These are phyloP conservation scores for Venturia canescens DNA, from an alignment of 1,140 invertebrate genomes.

Conservation along the genomic window DNA sequence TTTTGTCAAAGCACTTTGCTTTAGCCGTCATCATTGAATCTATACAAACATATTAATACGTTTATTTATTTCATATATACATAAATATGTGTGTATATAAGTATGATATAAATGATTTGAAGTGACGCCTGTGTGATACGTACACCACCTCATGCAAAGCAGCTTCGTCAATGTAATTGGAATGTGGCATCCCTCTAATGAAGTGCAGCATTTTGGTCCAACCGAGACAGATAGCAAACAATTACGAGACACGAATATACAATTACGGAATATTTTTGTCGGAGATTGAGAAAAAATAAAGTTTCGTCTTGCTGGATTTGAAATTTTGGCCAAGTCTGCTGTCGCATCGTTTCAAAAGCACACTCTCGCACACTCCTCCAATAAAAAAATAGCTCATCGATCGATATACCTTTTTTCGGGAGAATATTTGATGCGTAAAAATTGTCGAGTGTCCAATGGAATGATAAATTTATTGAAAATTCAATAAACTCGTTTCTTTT, in stretches of 20 bases:
- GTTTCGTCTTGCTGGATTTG: too few relatives aligned
- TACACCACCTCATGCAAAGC: constrained; percentile 67
- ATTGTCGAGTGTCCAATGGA: too few relatives aligned
- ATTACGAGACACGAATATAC: not conserved
- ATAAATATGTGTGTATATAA: not conserved
- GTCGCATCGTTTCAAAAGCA: constrained; percentile 38
- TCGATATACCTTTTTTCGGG: too few relatives aligned
- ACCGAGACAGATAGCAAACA: too few relatives aligned
- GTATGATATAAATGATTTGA: constrained; percentile 34
- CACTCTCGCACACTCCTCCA: not conserved
- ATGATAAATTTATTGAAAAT: too few relatives aligned
- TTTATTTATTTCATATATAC: constrained; percentile 23
- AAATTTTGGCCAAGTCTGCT: not conserved
- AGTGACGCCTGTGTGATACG: constrained; percentile 57
- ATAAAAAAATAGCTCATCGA: too few relatives aligned
- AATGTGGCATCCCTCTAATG: constrained; percentile 75
- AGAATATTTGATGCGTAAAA: too few relatives aligned
- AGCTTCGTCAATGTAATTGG: constrained; percentile 77
- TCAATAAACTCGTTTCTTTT: too few relatives aligned
- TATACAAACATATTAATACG: constrained; percentile 32
- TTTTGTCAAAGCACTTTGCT: constrained; percentile 70
- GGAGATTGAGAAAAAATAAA: too few relatives aligned
- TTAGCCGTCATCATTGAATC: constrained; percentile 58
- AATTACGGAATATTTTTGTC: too few relatives aligned
- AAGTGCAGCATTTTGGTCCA: constrained; percentile 73